Evolutionary conservation across 2,888 invertebrate species (phyloP).

Genomic region (Folsomia manolachei): DNA sequence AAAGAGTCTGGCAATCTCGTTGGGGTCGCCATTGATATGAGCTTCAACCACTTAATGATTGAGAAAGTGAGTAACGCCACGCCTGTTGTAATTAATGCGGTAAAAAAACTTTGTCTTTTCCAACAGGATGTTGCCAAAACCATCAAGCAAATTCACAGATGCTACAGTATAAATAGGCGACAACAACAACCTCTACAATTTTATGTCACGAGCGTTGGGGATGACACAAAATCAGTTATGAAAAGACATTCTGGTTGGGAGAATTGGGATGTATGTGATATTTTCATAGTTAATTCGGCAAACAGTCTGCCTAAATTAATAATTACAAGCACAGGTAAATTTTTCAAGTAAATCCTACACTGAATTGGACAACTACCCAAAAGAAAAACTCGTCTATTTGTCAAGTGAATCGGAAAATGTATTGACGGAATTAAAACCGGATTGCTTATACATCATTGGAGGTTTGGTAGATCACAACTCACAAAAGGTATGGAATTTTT

Average conservation of each 20-base stretch:
- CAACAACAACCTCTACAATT: constrained; percentile 75
- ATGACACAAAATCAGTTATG: constrained; percentile 70
- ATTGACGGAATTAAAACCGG: constrained; percentile 69
- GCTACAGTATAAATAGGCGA: constrained; percentile 86
- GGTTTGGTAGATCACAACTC: constrained; percentile 96
- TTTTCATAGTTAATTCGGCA: too few species aligned
- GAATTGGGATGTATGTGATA: constrained; percentile 80
- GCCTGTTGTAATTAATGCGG: too few species aligned
- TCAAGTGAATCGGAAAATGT: constrained; percentile 91
- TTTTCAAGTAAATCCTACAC: constrained; percentile 68
- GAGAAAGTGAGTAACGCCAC: constrained; percentile 63
- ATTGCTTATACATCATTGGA: constrained; percentile 88
- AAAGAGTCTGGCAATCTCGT: constrained; percentile 67
- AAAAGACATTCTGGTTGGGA: constrained; percentile 80
- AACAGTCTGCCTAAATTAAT: too few species aligned
- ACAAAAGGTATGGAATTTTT: constrained; percentile 75
- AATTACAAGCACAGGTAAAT: constrained; percentile 67
- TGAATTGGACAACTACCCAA: constrained; percentile 64
- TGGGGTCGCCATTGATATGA: constrained; percentile 79
- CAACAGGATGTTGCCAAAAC: constrained; percentile 77
- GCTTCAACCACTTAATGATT: constrained; percentile 87
- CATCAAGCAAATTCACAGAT: constrained; percentile 82
- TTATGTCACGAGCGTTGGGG: constrained; percentile 75
- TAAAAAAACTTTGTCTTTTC: too few species aligned
- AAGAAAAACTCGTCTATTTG: constrained; percentile 80